These are phyloP conservation scores for Bombus fervidus DNA, from an alignment of 1,140 invertebrate species.

Conservation along the genomic window DNA sequence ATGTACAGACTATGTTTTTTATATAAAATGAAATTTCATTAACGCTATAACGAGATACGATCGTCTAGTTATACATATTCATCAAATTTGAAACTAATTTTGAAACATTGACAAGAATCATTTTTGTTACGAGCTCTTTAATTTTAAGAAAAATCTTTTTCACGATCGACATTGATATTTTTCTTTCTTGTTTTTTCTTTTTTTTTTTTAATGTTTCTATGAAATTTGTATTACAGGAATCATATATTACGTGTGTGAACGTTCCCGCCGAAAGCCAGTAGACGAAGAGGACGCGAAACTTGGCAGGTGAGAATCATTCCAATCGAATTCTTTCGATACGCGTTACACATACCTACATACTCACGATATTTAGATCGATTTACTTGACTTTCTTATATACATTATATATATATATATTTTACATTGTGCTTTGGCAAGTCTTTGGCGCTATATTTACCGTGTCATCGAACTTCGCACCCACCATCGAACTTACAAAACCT, in stretches of 20 bases:
- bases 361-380: constrained; percentile 43
- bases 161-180: not conserved
- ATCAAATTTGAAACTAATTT: too few relatives aligned
- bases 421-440: constrained; percentile 82
- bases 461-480: constrained; percentile 74
- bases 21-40: too few relatives aligned
- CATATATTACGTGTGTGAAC: constrained; percentile 88
- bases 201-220: not conserved
- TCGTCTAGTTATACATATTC: too few relatives aligned
- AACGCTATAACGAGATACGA: too few relatives aligned
- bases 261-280: constrained; percentile 85
- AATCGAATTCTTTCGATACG: constrained; percentile 10
- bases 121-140: too few relatives aligned
- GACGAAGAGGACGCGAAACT: constrained; percentile 91
- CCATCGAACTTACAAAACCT: constrained; percentile 43
- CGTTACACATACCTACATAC: constrained; percentile 39
- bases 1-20: too few relatives aligned
- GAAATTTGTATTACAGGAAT: constrained; percentile 83
- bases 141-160: not conserved
- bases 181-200: not conserved
- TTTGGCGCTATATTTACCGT: constrained; percentile 77
- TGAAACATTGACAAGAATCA: too few relatives aligned
- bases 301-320: constrained; percentile 86
- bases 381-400: constrained; percentile 45
- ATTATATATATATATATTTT: constrained; percentile 58